phyloP scores from a whole-genome alignment of 2,113 vertebrate species.

The Sinocyclocheilus anshuiensis region DNA sequence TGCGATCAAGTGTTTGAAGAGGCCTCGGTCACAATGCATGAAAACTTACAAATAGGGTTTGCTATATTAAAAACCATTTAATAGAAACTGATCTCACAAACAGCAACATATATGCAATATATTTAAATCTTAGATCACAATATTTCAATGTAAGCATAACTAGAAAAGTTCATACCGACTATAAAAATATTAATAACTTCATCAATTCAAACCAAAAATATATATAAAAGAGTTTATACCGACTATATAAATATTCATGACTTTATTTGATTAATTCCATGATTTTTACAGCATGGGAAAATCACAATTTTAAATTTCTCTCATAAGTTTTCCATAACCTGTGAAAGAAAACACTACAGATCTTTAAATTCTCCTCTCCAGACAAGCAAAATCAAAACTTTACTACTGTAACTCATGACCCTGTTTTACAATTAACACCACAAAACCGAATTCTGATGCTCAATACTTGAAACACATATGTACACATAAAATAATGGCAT shows the following conservation, averaged over 20 bases:
- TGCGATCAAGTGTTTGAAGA: background rate
- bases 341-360: background rate
- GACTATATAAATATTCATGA: background rate
- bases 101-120: background rate
- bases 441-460: background rate
- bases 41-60: background rate
- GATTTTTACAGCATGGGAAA: background rate
- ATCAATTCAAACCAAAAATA: no score
- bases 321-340: background rate
- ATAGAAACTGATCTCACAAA: background rate
- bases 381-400: background rate
- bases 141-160: background rate
- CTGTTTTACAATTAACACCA: background rate
- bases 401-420: background rate
- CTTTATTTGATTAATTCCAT: background rate
- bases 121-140: background rate
- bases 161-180: background rate
- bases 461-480: no score
- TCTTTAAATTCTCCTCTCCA: background rate
- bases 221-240: no score
- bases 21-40: background rate
- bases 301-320: background rate
- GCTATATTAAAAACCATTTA: background rate
- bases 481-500: no score
- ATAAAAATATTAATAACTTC: no score